Evolutionary conservation across 2,888 invertebrate genomes (phyloP), one percentile per base, ranked within the genome.

Genomic region (Dynastes grantii): DNA sequence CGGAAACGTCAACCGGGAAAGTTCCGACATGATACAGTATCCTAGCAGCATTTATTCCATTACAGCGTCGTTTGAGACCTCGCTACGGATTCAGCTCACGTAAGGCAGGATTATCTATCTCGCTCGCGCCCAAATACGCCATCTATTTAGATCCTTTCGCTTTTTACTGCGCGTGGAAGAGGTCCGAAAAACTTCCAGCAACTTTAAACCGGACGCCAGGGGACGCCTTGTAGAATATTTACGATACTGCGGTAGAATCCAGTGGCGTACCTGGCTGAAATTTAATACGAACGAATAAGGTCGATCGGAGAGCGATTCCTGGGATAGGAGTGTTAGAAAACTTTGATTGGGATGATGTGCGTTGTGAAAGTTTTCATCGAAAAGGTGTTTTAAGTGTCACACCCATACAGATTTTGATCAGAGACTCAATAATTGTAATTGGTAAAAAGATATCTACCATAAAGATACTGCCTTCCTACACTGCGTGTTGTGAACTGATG

Each of bases 1-100:
- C 49, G 67, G 49, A 68, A 68, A 68, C 51, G 49, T 68, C 67
- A 49, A 68, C 67, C 67, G 67, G 67, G 49, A 68, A 68, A 68
- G 16, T 68, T 68, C 49, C 51, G 5, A 29, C 13, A 68, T 40
- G 65, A 65, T 40, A 65, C 65, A 65, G n/a, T 40, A 37, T 40
- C 27, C 67, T 22, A 22, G 9, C 67, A 49, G 49, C 67, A 49
- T 68, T 65, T 49, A 68, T 27, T 68, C 67, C 67, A 49, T 22
- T 45, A 51, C 61, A 29, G 8, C 61, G 49, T 22, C 16, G n/a
- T 68, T 22, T n/a, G 37, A 22, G 53, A 53, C n/a, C 53, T 53
- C 22, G 8, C 22, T 68, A 68, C 11, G 11, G 49, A 68, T 68
- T 68, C 67, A 11, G 8, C 67, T 68, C 51, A 68, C 67, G 67